Conservation (phyloP, 92 coral and sea anemone species). For the Epizoanthus illoricatus region DNA sequence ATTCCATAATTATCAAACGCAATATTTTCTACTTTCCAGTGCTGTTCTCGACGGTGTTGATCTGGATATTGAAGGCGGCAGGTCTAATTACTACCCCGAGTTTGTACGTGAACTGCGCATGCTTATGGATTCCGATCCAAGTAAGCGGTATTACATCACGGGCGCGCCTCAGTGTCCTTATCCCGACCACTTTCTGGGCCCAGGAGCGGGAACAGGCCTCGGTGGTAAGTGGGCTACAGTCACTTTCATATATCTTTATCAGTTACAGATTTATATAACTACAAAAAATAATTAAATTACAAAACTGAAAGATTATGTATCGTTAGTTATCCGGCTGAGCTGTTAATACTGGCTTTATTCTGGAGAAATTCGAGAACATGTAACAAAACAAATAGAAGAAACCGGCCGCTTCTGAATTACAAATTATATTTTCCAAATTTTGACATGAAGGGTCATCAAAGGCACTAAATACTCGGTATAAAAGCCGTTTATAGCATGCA, state of each 20-base stretch:
- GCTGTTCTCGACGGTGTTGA: constrained; percentile 83
- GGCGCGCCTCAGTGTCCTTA: constrained; percentile 85
- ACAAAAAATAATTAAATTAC: no score
- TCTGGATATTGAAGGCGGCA: constrained; percentile 81
- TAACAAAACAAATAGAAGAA: no score
- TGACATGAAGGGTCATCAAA: no score
- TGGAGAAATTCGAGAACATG: not conserved
- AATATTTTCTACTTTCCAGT: not conserved
- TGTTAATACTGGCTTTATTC: not conserved
- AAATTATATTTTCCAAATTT: no score
- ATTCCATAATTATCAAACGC: no score
- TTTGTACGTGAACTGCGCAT: constrained; percentile 74
- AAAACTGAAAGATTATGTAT: no score
- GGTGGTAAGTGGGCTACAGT: not conserved
- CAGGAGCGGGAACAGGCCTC: constrained; percentile 69
- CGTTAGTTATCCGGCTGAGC: no score
- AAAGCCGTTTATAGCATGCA: no score
- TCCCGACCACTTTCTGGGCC: constrained; percentile 81
- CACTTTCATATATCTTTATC: no score
- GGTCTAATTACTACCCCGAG: constrained; percentile 54
- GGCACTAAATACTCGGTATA: no score
- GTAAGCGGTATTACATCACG: constrained; percentile 69
- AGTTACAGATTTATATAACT: no score
- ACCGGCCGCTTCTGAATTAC: no score
- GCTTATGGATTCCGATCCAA: constrained; percentile 74